Conservation (phyloP, 2,888 invertebrate species). For the Mythimna albipuncta region DNA sequence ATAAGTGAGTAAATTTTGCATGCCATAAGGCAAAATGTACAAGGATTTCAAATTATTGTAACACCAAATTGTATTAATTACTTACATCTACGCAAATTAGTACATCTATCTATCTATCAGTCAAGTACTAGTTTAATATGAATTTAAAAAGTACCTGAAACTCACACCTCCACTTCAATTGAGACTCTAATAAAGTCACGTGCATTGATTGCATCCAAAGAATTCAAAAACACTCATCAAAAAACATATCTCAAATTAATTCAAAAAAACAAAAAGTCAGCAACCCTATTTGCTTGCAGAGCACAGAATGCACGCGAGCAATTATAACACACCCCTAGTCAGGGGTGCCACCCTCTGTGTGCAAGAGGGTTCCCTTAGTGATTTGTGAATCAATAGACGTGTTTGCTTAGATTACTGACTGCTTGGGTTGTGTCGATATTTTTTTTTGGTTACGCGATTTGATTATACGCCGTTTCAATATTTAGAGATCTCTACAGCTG, state of each 20-base stretch:
- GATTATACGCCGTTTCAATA: background rate
- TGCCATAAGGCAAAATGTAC: too few species aligned
- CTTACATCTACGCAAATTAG: too few species aligned
- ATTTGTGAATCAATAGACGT: slow-evolving; percentile 71
- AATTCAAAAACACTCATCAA: background rate
- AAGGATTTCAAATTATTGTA: too few species aligned
- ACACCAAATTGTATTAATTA: too few species aligned
- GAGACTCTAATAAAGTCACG: background rate
- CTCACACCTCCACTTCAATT: background rate
- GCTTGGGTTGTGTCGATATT: slow-evolving; percentile 35
- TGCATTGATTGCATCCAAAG: background rate
- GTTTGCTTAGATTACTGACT: slow-evolving; percentile 53
- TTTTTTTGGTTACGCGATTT: background rate
- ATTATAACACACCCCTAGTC: slow-evolving; percentile 83
- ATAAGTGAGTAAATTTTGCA: too few species aligned
- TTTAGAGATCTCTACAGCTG: background rate
- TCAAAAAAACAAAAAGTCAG: slow-evolving; percentile 45
- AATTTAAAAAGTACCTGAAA: background rate
- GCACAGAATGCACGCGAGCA: slow-evolving; percentile 74
- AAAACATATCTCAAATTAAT: slow-evolving; percentile 39
- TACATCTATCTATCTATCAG: too few species aligned
- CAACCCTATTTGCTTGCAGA: slow-evolving; percentile 55
- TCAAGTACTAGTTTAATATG: too few species aligned
- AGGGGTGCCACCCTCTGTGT: slow-evolving; percentile 55
- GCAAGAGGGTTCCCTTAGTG: slow-evolving; percentile 66